Percentiles rank a stretch among this genome's conserved stretches.
Conservation (phyloP, 2,888 invertebrate genomes). For the Hemistola chrysoprasaria region DNA sequence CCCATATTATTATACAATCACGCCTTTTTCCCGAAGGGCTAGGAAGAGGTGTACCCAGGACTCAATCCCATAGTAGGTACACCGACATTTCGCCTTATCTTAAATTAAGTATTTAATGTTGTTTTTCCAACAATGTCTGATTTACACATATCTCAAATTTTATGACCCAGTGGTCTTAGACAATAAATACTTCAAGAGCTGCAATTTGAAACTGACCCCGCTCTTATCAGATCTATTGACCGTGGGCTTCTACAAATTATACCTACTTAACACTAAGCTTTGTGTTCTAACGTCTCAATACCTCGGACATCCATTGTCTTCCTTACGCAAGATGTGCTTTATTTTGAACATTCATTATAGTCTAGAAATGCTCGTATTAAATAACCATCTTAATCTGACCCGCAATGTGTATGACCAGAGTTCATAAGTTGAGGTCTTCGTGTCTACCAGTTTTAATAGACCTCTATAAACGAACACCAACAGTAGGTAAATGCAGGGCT, state of each 20-base stretch:
- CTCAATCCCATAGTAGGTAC: too few species aligned
- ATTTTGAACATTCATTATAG: constrained; percentile 60
- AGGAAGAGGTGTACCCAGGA: too few species aligned
- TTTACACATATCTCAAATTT: too few species aligned
- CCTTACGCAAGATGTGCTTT: constrained; percentile 52
- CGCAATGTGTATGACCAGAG: not conserved
- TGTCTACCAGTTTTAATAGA: constrained; percentile 6
- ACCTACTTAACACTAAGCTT: constrained; percentile 6
- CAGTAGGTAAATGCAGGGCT: constrained; percentile 31
- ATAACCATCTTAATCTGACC: constrained; percentile 15
- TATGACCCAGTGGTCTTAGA: not conserved
- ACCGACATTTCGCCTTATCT: too few species aligned
- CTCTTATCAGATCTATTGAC: constrained; percentile 16
- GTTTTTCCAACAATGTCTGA: too few species aligned
- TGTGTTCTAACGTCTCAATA: constrained; percentile 42
- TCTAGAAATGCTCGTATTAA: constrained; percentile 41
- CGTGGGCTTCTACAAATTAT: constrained; percentile 12
- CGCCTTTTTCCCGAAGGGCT: too few species aligned
- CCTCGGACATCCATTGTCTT: constrained; percentile 52
- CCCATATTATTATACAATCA: too few species aligned
- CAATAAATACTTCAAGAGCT: constrained; percentile 1
- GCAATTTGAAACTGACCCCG: constrained; percentile 11
- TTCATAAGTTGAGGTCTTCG: constrained; percentile 1
- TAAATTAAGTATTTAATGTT: too few species aligned
- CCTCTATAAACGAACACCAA: constrained; percentile 5